Evolutionary conservation across 64 coral and sea anemone genomes (phyloP).

Genomic region (Platygyra sinensis): DNA sequence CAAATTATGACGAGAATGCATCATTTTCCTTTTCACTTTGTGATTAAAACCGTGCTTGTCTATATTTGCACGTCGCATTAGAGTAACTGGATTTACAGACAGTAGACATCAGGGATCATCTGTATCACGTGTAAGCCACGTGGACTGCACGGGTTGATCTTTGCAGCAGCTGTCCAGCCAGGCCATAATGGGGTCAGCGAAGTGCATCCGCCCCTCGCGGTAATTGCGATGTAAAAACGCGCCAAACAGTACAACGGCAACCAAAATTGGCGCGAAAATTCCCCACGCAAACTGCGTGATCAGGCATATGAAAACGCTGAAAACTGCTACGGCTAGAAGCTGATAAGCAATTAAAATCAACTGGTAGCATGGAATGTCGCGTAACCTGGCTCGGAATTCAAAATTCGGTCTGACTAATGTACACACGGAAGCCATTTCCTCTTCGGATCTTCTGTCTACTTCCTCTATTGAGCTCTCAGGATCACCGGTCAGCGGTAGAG

Average conservation of each 20-base stretch:
- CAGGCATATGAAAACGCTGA: constrained; percentile 37
- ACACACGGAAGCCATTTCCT: constrained; percentile 48
- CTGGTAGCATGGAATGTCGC: constrained; percentile 25
- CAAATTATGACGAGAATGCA: too few species aligned
- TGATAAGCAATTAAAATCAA: constrained; percentile 38
- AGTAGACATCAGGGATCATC: too few species aligned
- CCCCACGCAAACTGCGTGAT: constrained; percentile 8
- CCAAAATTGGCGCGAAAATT: constrained; percentile 38
- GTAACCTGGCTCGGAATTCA: constrained; percentile 17
- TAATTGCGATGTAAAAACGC: constrained; percentile 41
- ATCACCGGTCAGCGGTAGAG: neutral
- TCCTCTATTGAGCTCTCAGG: constrained; percentile 5
- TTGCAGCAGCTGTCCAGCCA: constrained; percentile 49
- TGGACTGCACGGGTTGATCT: constrained; percentile 24
- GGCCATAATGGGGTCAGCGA: neutral
- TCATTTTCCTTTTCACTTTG: too few species aligned
- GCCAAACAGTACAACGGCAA: constrained; percentile 1
- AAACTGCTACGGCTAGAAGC: neutral
- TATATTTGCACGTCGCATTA: too few species aligned
- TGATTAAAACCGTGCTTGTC: too few species aligned
- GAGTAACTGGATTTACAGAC: too few species aligned
- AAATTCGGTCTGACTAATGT: constrained; percentile 1
- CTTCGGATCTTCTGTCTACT: neutral
- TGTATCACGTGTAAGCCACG: constrained; percentile 8
- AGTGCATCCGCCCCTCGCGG: constrained; percentile 25